A percentile compares a stretch with the other conserved stretches of the same genome.
phyloP scores from a whole-genome alignment of 2,797 vertebrate genomes.

The Dendrocincla tyrannina region DNA sequence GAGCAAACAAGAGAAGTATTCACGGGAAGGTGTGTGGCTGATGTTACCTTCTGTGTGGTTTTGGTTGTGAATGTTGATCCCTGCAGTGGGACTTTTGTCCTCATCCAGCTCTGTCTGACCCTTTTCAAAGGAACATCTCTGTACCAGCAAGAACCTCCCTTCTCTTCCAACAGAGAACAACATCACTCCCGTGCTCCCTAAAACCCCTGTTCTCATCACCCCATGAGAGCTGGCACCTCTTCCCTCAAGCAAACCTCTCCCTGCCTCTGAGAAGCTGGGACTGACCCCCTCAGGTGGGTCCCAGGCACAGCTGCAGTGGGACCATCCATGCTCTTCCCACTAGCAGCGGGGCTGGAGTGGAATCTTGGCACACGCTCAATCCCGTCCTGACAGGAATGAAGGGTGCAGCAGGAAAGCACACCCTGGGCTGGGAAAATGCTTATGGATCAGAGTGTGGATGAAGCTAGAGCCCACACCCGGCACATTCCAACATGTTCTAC shows the following conservation, averaged over 20 bases:
- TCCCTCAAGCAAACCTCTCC: not conserved
- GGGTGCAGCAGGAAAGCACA: not conserved
- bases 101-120: not conserved
- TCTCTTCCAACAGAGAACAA: not conserved
- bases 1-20: not conserved
- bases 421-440: not conserved
- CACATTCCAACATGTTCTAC: conserved; percentile 47
- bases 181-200: not conserved
- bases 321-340: not conserved
- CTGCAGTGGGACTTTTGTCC: not conserved
- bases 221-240: not conserved
- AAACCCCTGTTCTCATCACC: not conserved
- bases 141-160: not conserved
- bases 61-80: not conserved
- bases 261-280: not conserved
- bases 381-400: not conserved
- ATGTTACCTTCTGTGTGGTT: not conserved
- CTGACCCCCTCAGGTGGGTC: not conserved
- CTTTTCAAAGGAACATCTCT: not conserved
- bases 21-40: not conserved
- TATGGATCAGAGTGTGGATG: not conserved
- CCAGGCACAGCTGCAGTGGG: not conserved
- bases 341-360: not conserved
- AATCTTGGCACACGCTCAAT: rapidly evolving
- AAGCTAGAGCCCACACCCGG: rapidly evolving